Conservation (phyloP, 2,797 vertebrate species). For the Columba guinea region DNA sequence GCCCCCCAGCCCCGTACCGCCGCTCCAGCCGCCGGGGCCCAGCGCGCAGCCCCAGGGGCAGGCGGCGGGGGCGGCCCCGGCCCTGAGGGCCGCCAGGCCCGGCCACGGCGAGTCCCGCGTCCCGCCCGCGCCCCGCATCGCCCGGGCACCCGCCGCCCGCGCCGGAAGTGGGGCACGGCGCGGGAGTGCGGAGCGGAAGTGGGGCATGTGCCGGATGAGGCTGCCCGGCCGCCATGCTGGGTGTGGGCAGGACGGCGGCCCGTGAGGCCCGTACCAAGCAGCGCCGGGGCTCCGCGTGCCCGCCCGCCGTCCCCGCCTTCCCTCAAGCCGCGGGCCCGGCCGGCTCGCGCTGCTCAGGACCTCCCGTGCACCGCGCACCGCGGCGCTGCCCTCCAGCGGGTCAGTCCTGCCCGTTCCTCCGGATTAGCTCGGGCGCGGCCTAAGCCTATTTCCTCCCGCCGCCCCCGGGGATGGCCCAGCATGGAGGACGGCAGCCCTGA, state of each 20-base stretch:
- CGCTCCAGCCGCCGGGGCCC: not conserved
- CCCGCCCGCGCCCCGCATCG: not conserved
- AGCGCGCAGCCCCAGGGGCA: not conserved
- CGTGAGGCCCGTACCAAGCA: fast-evolving
- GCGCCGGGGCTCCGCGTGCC: fast-evolving
- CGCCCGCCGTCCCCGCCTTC: not conserved
- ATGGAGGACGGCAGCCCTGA: slow-evolving; percentile 17
- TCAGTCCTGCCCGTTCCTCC: not conserved
- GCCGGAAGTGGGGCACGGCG: not conserved
- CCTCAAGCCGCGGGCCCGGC: no score
- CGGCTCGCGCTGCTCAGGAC: not conserved
- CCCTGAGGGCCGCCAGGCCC: not conserved
- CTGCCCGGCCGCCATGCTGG: not conserved
- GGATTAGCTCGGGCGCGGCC: slow-evolving; percentile 5
- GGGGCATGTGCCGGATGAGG: not conserved
- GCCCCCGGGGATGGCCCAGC: not conserved
- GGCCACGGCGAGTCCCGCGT: not conserved
- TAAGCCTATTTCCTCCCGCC: slow-evolving; percentile 16
- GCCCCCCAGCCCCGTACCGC: not conserved
- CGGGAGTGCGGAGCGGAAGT: not conserved
- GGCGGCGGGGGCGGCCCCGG: not conserved
- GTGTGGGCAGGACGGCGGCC: not conserved
- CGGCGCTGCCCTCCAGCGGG: not conserved
- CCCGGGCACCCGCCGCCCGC: not conserved
- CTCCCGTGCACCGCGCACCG: no score